These are phyloP conservation scores for Megalops atlanticus DNA, from an alignment of 2,113 vertebrate species.

Conservation along the genomic window DNA sequence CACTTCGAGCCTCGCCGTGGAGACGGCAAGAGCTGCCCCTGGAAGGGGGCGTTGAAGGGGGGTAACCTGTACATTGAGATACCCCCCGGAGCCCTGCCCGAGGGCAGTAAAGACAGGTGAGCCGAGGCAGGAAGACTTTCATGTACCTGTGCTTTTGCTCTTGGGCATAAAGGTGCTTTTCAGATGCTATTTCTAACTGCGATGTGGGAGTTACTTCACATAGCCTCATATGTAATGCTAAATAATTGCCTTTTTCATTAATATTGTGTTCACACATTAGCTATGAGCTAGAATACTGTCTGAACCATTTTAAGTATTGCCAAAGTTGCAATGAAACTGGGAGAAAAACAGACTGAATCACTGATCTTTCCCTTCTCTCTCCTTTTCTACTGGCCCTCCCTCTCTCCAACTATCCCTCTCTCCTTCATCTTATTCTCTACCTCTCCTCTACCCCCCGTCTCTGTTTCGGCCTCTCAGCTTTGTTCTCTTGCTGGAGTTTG, in stretches of 20 bases:
- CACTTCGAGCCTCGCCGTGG: slow-evolving; percentile 75
- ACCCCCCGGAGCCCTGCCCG: slow-evolving; percentile 74
- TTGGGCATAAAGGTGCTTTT: not conserved
- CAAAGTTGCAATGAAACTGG: too few species aligned
- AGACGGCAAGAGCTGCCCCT: slow-evolving; percentile 71
- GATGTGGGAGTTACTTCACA: too few species aligned
- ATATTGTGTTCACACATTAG: not conserved
- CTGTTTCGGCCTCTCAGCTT: slow-evolving; percentile 80
- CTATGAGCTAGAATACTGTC: not conserved
- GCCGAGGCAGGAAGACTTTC: not conserved
- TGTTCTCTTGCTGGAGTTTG: slow-evolving; percentile 90
- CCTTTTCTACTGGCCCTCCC: too few species aligned
- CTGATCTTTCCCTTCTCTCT: too few species aligned
- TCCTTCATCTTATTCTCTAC: too few species aligned
- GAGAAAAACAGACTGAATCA: too few species aligned
- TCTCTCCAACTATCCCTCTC: too few species aligned
- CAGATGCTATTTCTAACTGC: too few species aligned
- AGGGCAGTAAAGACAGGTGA: slow-evolving; percentile 84
- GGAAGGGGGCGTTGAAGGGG: slow-evolving; percentile 77
- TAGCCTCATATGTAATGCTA: not conserved
- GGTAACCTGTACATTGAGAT: slow-evolving; percentile 78
- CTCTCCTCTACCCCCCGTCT: not conserved
- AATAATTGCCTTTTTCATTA: not conserved
- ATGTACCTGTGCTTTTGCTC: not conserved
- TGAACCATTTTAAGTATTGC: too few species aligned